Percentiles rank a stretch among this genome's conserved stretches.
These are phyloP conservation scores for Ephialtes manifestator DNA, from an alignment of 2,888 invertebrate genomes.

Conservation along the genomic window DNA sequence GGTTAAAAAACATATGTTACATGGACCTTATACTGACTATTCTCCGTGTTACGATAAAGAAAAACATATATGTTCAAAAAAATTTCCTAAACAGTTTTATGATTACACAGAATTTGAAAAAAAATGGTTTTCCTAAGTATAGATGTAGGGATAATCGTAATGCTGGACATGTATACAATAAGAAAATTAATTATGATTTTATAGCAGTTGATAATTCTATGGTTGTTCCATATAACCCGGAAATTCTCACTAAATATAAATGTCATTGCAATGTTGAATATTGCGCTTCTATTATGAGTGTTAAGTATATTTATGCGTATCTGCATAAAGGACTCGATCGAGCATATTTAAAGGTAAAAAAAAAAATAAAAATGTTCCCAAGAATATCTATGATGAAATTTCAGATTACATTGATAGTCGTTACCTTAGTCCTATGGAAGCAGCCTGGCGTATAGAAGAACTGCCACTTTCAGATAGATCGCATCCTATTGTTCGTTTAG, in stretches of 20 bases:
- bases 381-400: constrained; percentile 49
- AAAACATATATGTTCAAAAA: constrained; percentile 36
- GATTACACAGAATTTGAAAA: constrained; percentile 38
- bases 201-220: too few species aligned
- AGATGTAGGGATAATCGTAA: constrained; percentile 46
- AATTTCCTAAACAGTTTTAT: neutral
- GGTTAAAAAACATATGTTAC: too few species aligned
- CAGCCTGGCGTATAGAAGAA: constrained; percentile 70
- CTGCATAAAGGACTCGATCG: constrained; percentile 65
- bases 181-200: constrained; percentile 60
- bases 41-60: too few species aligned
- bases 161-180: constrained; percentile 46
- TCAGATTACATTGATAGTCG: constrained; percentile 52
- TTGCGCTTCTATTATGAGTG: too few species aligned
- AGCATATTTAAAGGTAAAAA: constrained; percentile 22
- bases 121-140: too few species aligned
- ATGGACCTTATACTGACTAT: too few species aligned
- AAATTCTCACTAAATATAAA: too few species aligned
- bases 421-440: too few species aligned
- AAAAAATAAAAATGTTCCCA: neutral
- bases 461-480: constrained; percentile 64
- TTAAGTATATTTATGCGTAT: constrained; percentile 66
- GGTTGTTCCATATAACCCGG: too few species aligned
- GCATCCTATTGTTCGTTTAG: too few species aligned
- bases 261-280: too few species aligned